phyloP scores from a whole-genome alignment of 1,140 invertebrate species.

The Drosophila littoralis region DNA sequence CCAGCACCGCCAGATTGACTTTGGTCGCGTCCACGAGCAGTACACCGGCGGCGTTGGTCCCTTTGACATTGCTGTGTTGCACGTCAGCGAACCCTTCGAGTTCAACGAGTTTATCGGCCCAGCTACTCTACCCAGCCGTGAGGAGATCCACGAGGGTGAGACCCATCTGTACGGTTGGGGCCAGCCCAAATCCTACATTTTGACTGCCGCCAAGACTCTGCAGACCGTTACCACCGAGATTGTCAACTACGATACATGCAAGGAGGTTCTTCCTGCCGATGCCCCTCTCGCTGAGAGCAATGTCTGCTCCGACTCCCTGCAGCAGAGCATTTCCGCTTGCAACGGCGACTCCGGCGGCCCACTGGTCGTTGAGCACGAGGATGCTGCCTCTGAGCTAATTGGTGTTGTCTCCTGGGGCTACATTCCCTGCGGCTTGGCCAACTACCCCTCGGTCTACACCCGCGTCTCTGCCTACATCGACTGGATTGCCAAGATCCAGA shows the following conservation, averaged over 20 bases:
- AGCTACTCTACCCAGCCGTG: slow-evolving; percentile 85
- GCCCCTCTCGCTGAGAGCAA: slow-evolving; percentile 84
- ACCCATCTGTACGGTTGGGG: slow-evolving; percentile 85
- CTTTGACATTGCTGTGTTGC: slow-evolving; percentile 88
- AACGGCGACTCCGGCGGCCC: slow-evolving; percentile 89
- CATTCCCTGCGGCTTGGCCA: slow-evolving; percentile 88
- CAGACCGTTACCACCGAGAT: slow-evolving; percentile 83
- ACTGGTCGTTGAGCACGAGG: slow-evolving; percentile 84
- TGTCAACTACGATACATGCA: slow-evolving; percentile 67
- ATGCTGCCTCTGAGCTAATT: slow-evolving; percentile 81
- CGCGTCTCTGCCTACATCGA: slow-evolving; percentile 87
- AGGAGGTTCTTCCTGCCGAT: slow-evolving; percentile 45
- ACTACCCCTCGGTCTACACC: slow-evolving; percentile 89
- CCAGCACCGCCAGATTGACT: slow-evolving; percentile 85
- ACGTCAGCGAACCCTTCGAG: slow-evolving; percentile 85
- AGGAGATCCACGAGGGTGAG: slow-evolving; percentile 80
- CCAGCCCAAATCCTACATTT: slow-evolving; percentile 73
- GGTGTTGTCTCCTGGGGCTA: slow-evolving; percentile 92
- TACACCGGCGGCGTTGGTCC: slow-evolving; percentile 86
- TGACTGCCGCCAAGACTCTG: slow-evolving; percentile 71
- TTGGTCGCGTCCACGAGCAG: slow-evolving; percentile 84
- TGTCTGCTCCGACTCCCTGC: slow-evolving; percentile 87
- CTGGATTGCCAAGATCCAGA: slow-evolving; percentile 61
- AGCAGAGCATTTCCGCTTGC: slow-evolving; percentile 87
- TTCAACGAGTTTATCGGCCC: slow-evolving; percentile 85